Percentiles rank a stretch among this genome's conserved stretches.
Conservation (phyloP, 2,888 invertebrate genomes). For the Germaria angustata region DNA sequence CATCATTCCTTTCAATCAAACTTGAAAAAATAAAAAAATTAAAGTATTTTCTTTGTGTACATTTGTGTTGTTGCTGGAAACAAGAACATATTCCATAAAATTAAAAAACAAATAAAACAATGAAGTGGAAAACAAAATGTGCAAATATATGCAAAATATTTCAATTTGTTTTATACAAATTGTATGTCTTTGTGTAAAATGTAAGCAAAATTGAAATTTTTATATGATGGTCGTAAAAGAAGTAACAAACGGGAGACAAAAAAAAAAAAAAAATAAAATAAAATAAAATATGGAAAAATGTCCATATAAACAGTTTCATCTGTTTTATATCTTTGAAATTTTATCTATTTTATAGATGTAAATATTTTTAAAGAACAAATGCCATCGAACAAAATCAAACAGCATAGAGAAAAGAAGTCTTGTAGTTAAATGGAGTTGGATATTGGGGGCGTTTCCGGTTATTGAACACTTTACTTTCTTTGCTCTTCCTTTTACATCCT, state of each 20-base stretch:
- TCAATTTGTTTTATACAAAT: neutral
- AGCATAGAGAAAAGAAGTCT: neutral
- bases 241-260: neutral
- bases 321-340: neutral
- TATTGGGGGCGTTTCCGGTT: slow-evolving; percentile 4
- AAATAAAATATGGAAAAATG: neutral
- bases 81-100: neutral
- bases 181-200: slow-evolving; percentile 16
- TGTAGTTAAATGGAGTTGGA: neutral
- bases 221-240: neutral
- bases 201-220: slow-evolving; percentile 19
- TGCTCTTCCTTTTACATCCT: neutral
- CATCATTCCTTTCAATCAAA: neutral
- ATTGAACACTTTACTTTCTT: neutral
- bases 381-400: neutral
- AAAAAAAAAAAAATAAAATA: neutral
- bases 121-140: slow-evolving; percentile 4
- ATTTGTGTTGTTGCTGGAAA: neutral
- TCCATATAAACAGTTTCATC: neutral
- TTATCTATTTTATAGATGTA: neutral
- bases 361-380: neutral
- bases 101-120: slow-evolving; percentile 2
- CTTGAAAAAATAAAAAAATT: neutral
- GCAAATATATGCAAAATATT: slow-evolving; percentile 29
- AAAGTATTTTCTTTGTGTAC: too few relatives aligned